phyloP scores from a whole-genome alignment of 2,888 invertebrate genomes.

The Calliphora vomitoria region DNA sequence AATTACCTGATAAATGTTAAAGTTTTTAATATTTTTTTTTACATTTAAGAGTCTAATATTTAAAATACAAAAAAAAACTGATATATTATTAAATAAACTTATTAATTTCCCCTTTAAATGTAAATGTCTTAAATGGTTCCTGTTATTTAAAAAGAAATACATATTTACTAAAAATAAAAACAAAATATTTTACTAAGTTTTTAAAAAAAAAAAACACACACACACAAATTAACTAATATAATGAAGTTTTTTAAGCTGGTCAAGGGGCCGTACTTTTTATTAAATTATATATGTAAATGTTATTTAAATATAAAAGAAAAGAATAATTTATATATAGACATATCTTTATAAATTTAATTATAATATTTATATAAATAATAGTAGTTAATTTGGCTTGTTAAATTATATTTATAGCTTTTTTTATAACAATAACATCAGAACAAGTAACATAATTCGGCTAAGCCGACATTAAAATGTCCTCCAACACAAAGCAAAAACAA shows the following conservation, averaged over 20 bases:
- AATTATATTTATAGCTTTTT: conserved; percentile 47
- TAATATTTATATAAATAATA: conserved; percentile 16
- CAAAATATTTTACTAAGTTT: conserved; percentile 25
- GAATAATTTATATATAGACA: conserved; percentile 36
- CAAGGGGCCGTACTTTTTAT: conserved; percentile 74
- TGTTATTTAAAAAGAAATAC: conserved; percentile 53
- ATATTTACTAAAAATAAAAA: conserved; percentile 57
- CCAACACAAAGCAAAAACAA: neutral
- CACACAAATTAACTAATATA: conserved; percentile 3
- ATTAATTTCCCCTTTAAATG: conserved; percentile 26
- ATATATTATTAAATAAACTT: neutral
- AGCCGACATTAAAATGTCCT: neutral
- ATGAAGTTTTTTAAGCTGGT: conserved; percentile 71
- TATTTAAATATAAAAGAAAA: conserved; percentile 28
- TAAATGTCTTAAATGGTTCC: conserved; percentile 65
- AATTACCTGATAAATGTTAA: conserved; percentile 71
- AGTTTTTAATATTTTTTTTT: conserved; percentile 56
- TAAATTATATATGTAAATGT: conserved; percentile 40
- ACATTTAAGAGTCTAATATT: conserved; percentile 47
- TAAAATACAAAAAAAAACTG: conserved; percentile 16
- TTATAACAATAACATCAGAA: conserved; percentile 14
- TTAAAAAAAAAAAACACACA: neutral
- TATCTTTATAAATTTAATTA: conserved; percentile 20
- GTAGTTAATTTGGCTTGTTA: conserved; percentile 59
- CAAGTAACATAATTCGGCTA: conserved; percentile 4